Evolutionary conservation across 2,113 vertebrate species (phyloP), one percentile per base, ranked within the genome.

Genomic region (Engraulis encrasicolus): DNA sequence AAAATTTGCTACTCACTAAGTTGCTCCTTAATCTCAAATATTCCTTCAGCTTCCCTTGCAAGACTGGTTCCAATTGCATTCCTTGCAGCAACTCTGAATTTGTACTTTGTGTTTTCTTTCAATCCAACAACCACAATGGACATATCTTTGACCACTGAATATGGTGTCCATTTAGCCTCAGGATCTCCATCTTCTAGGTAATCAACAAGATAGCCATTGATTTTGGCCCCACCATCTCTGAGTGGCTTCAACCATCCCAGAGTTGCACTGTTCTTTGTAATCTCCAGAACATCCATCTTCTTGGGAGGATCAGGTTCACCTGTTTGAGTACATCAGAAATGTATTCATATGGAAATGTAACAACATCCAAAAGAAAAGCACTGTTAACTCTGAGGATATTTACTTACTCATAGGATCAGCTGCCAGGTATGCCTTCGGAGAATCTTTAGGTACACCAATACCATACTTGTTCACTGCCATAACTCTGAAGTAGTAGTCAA

Each of bases 251-350:
- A 86, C 98, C 98, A 99, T 49, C 96, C 97, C 90, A 99, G 90
- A 0, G 96, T 94, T 83, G 98, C 98, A 23, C 96, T 98, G 83
- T 97, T 98, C 92, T 97, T 99, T 2, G 96, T 96, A 86, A 99
- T 97, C 90, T 99, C 98, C 85, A 98, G 93, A 82, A 99, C 96
- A 74, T 99, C 98, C 90, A 99, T 95, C 93, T 99, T 99, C 92
- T 97, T 98, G 14, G 98, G 98, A 88, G 98, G 98, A 92, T 99
- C 98, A 0, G 98, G 98, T 90, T 97, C 97, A 94, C 98, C 98
- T 99, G 79, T 84, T 58, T 85, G 23, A 50, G 18, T 19, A 80
- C 86, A 80, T 23, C 82, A 2, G 83, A 82, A 27, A 50, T 0
- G 45, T 9, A 78, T 49, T 7, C 27, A 37, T 23, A 52, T 38